Conservation (phyloP, 2,888 invertebrate species). For the Tipula lateralis region DNA sequence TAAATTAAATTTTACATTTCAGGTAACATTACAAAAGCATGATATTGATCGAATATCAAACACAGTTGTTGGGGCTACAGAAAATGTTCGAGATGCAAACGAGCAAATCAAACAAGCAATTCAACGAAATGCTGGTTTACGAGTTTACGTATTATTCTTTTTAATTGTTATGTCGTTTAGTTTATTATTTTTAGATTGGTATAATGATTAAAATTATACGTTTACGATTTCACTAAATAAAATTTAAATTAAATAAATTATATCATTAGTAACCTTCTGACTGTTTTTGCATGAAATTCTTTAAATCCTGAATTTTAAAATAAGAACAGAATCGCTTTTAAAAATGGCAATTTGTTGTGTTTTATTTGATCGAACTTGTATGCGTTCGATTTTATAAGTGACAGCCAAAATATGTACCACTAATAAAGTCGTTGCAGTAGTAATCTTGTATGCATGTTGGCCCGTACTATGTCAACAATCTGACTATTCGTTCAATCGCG, state of each 20-base stretch:
- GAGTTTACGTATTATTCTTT: slow-evolving; percentile 93
- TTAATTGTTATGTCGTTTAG: slow-evolving; percentile 93
- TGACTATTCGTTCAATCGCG: too few relatives aligned
- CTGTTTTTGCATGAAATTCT: background rate
- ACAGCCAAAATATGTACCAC: too few relatives aligned
- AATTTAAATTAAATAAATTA: background rate
- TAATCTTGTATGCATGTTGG: too few relatives aligned
- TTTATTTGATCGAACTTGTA: too few relatives aligned
- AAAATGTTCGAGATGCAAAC: slow-evolving; percentile 94
- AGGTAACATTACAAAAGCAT: slow-evolving; percentile 86
- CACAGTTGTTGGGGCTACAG: slow-evolving; percentile 85
- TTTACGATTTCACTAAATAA: background rate
- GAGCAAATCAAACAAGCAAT: slow-evolving; percentile 96
- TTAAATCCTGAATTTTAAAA: background rate
- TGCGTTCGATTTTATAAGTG: too few relatives aligned
- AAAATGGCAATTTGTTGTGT: too few relatives aligned
- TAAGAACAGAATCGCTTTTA: background rate
- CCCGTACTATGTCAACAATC: too few relatives aligned
- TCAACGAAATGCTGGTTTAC: slow-evolving; percentile 89
- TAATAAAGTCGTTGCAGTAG: too few relatives aligned
- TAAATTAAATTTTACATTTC: slow-evolving; percentile 34
- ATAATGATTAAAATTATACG: slow-evolving; percentile 66
- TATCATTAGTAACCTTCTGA: background rate
- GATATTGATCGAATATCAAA: slow-evolving; percentile 88
- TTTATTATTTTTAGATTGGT: slow-evolving; percentile 96